phyloP scores from a whole-genome alignment of 2,888 invertebrate species.

The Tolmerus cingulatus region DNA sequence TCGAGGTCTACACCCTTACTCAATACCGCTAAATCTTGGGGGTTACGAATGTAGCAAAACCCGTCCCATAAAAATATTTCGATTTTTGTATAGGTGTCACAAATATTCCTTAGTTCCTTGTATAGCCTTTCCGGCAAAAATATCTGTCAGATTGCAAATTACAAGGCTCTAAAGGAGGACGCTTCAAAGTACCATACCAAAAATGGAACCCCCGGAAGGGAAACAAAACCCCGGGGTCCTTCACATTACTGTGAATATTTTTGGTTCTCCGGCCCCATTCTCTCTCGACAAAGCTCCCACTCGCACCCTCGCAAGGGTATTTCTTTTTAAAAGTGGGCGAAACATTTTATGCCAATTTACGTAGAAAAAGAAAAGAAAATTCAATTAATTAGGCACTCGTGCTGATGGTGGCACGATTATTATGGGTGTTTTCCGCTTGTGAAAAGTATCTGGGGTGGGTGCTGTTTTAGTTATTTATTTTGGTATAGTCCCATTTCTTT shows the following conservation, averaged over 20 bases:
- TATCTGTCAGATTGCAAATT: slow-evolving; percentile 39
- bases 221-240: background rate
- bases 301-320: background rate
- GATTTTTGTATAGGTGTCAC: background rate
- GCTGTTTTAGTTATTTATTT: background rate
- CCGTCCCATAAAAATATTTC: background rate
- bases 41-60: too few relatives aligned
- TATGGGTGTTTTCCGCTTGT: background rate
- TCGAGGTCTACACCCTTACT: background rate
- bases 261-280: background rate
- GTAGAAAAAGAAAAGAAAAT: slow-evolving; percentile 38
- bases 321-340: slow-evolving; percentile 32
- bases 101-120: background rate
- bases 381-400: slow-evolving; percentile 38
- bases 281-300: background rate
- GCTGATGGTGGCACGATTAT: background rate
- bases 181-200: slow-evolving; percentile 3
- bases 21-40: background rate
- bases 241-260: background rate
- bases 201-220: background rate
- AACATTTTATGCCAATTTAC: slow-evolving; percentile 42
- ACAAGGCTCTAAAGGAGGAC: slow-evolving; percentile 1
- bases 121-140: background rate
- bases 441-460: background rate
- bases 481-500: background rate